Evolutionary conservation across 2,797 vertebrate species (phyloP).

Genomic region (Stomatorhinus walkeri): DNA sequence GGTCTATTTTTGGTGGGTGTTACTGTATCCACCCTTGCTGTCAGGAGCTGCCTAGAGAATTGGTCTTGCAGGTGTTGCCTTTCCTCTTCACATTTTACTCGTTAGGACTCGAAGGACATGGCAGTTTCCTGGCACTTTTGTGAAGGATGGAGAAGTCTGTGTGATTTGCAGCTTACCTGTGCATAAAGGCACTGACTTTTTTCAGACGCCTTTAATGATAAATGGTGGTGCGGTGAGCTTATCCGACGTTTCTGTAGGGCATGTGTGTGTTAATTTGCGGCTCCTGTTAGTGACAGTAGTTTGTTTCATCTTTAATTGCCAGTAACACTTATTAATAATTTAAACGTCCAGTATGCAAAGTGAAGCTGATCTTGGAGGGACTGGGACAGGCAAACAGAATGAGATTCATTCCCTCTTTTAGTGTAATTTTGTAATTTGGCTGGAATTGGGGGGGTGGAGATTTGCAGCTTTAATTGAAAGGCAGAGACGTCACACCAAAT

Average conservation of each 20-base stretch:
- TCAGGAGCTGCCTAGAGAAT: neutral
- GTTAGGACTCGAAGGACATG: neutral
- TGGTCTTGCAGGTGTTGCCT: neutral
- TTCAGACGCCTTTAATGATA: neutral
- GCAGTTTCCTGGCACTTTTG: neutral
- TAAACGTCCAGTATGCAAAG: neutral
- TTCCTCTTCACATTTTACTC: neutral
- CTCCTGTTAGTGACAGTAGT: neutral
- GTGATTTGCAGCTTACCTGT: neutral
- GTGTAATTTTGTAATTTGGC: neutral
- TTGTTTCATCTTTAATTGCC: neutral
- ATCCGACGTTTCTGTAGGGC: neutral
- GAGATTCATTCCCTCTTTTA: neutral
- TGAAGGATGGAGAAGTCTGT: neutral
- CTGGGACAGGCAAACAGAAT: neutral
- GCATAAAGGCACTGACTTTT: neutral
- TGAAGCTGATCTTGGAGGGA: neutral
- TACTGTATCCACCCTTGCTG: neutral
- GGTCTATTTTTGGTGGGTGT: slow-evolving; percentile 1
- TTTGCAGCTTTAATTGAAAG: neutral
- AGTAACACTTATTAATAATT: neutral
- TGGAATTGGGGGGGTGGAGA: neutral
- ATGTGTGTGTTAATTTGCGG: neutral
- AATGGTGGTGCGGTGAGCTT: neutral
- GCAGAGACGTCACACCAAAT: neutral